Evolutionary conservation across 2,797 vertebrate species (phyloP), one percentile per base, ranked within the genome.

Genomic region (Gymnothorax reevesii): DNA sequence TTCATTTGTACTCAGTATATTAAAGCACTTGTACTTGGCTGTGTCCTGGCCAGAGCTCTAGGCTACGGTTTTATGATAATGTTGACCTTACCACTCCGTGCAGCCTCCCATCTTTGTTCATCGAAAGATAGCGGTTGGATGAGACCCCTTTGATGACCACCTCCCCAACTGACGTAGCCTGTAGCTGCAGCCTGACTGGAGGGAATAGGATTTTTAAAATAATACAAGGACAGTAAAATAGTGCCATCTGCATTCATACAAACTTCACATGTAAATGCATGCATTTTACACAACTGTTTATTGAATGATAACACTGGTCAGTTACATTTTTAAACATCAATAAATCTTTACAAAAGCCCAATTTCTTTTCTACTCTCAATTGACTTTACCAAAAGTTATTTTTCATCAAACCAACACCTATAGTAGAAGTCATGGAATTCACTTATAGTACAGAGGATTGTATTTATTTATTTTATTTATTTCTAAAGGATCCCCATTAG

Each of bases 41-140:
- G 54, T 27, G 49, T 55, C 25, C 27, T 57, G 27, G 55, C 49
- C 15, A 85, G 57, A 75, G 25, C 69, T 77, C 55, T 12, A 83
- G 10, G 17, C 12, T 22, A 33, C 33, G 12, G 13, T 83, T 20
- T 7, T 22, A 69, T 13, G 80, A 42, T 17, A 77, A 33, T 83
- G 82, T 59, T 83, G 49, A 0, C 94, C 98, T 99, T 94, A 99
- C 98, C 92, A 94, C 92, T 91, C 97, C 98, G 92, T 97, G 96
- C 88, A 99, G 93, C 84, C 97, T 95, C 82, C 98, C 98, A 0
- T 99, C 98, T 90, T 97, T 95, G 94, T 97, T 99, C 98, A 99
- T 99, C 13, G 98, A 98, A 90, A 99, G 97, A 88, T 98, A 99
- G 62, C 98, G 97, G 92, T 99, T 98, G 0, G 98, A 97, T 49